Conservation (phyloP, 2,113 vertebrate genomes). For the Raja brachyura region DNA sequence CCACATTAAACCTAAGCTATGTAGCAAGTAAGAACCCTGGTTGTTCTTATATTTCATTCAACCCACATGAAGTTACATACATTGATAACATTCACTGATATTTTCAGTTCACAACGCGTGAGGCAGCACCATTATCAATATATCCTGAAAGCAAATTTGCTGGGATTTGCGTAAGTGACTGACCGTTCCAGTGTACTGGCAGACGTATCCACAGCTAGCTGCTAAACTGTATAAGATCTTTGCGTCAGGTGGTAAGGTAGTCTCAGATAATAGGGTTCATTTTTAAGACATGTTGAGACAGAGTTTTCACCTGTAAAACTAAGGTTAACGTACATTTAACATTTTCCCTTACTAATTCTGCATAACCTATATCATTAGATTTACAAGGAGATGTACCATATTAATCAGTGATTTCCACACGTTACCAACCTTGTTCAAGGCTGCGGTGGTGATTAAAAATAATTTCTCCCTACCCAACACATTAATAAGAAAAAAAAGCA, state of each 20-base stretch:
- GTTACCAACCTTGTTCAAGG: neutral
- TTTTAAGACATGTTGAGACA: neutral
- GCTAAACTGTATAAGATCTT: no score
- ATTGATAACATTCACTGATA: neutral
- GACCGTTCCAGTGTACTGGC: neutral
- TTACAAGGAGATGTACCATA: neutral
- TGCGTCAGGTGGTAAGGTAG: neutral
- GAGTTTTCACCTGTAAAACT: neutral
- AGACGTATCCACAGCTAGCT: neutral
- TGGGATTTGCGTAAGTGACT: neutral
- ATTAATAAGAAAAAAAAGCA: neutral
- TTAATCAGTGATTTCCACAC: neutral
- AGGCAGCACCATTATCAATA: neutral
- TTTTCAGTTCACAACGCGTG: neutral
- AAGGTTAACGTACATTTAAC: neutral
- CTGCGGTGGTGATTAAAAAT: neutral
- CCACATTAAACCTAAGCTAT: neutral
- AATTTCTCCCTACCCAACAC: neutral
- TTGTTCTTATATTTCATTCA: neutral
- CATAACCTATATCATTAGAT: neutral
- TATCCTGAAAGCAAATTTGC: neutral
- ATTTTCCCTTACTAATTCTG: neutral
- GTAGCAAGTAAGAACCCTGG: neutral
- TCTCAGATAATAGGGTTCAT: neutral
- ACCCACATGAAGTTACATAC: neutral